Percentiles rank a stretch among this genome's conserved stretches.
Conservation (phyloP, 2,888 invertebrate genomes). For the Drosophila prostipennis region DNA sequence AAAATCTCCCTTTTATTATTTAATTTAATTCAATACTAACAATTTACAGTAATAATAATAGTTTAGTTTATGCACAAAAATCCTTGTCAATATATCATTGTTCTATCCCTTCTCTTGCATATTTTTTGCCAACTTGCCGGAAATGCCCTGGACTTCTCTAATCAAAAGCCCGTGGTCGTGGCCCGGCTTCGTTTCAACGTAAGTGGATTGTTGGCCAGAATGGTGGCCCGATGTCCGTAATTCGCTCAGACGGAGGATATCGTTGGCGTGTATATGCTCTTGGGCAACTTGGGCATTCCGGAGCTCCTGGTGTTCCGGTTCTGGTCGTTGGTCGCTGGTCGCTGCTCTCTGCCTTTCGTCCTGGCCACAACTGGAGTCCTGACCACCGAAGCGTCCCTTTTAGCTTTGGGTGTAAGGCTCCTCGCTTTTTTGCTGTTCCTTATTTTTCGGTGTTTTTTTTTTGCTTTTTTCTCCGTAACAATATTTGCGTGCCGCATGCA, state of each 20-base stretch:
- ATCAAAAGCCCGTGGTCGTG: neutral
- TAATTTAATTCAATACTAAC: no score
- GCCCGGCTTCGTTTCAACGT: conserved; percentile 27
- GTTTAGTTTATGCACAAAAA: no score
- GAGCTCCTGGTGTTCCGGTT: conserved; percentile 5
- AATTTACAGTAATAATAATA: no score
- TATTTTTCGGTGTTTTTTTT: no score
- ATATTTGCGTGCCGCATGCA: conserved; percentile 45
- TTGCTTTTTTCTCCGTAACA: neutral
- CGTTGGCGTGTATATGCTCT: neutral
- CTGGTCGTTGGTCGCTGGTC: conserved; percentile 6
- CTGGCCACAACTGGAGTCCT: conserved; percentile 5
- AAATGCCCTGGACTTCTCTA: conserved; percentile 4
- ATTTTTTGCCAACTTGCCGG: neutral
- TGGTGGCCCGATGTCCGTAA: conserved; percentile 29
- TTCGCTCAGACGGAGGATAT: conserved; percentile 27
- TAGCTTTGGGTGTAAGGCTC: conserved; percentile 6
- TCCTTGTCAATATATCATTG: no score
- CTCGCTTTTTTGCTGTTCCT: neutral
- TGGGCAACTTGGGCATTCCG: conserved; percentile 25
- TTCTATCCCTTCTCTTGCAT: no score
- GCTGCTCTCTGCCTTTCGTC: conserved; percentile 14
- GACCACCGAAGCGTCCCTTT: conserved; percentile 1
- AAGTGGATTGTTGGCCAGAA: conserved; percentile 40
- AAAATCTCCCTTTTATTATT: no score